A percentile compares a stretch with the other conserved stretches of the same genome.
Conservation (phyloP, 1,140 invertebrate species). For the Pseudomyrmex concolor region DNA sequence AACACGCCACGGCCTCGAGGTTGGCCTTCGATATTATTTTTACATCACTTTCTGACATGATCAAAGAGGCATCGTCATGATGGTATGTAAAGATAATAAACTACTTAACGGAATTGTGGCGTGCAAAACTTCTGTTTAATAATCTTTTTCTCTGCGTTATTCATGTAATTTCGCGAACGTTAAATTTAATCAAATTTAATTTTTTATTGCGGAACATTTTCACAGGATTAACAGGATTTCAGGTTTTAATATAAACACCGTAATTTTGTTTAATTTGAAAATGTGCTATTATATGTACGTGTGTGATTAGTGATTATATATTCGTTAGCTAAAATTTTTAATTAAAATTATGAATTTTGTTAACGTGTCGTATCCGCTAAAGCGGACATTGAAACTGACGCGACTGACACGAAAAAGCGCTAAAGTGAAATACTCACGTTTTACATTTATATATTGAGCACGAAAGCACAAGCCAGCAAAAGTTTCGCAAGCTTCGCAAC, state of each 20-base stretch:
- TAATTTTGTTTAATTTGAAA: conserved; percentile 8
- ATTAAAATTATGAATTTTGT: conserved; percentile 2
- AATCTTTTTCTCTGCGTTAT: background rate
- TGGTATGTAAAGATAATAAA: conserved; percentile 35
- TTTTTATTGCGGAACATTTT: background rate
- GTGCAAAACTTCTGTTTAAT: background rate
- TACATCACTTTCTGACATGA: conserved; percentile 59
- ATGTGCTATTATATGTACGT: background rate
- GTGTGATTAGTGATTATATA: too few species aligned
- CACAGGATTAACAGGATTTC: background rate
- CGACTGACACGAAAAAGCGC: conserved; percentile 6
- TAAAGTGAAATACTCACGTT: background rate
- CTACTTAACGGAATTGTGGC: conserved; percentile 14
- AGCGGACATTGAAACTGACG: too few species aligned
- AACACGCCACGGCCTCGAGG: conserved; percentile 25
- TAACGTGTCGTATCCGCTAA: too few species aligned
- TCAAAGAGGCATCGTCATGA: conserved; percentile 47
- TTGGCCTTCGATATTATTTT: conserved; percentile 71
- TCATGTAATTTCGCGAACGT: background rate
- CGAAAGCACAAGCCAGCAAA: conserved; percentile 32
- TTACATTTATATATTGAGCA: conserved; percentile 57
- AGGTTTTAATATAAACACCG: background rate
- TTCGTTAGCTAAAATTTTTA: conserved; percentile 17
- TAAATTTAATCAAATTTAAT: background rate
- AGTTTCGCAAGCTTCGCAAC: conserved; percentile 61